phyloP scores from a whole-genome alignment of 2,797 vertebrate species.

The Leontopithecus rosalia region DNA sequence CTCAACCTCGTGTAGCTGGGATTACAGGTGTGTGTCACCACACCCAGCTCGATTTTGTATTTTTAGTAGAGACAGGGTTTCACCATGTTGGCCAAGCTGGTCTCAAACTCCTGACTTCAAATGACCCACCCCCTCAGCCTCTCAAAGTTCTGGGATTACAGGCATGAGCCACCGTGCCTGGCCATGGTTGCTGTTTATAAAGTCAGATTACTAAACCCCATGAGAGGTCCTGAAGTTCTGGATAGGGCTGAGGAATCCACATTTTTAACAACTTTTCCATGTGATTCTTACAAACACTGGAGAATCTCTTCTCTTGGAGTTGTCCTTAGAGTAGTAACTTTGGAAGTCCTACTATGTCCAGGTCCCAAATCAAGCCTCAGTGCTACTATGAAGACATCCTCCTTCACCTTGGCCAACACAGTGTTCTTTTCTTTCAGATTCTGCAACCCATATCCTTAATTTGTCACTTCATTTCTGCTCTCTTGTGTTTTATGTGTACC shows the following conservation, averaged over 20 bases:
- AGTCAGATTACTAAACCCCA: background rate
- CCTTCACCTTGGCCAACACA: background rate
- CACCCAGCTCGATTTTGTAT: background rate
- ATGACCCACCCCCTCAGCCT: background rate
- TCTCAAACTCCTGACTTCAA: background rate
- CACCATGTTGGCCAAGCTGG: background rate
- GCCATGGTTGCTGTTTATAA: background rate
- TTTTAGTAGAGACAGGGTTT: background rate
- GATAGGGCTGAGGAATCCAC: background rate
- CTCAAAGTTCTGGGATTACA: background rate
- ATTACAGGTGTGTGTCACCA: background rate
- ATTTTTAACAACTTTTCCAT: background rate
- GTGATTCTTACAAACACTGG: background rate
- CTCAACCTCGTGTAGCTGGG: background rate
- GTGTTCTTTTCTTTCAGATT: background rate
- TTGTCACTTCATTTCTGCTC: background rate
- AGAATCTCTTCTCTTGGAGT: background rate
- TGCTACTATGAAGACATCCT: background rate
- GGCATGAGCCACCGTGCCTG: rapidly evolving
- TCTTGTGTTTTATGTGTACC: background rate
- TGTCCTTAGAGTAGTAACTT: background rate
- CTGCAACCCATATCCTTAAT: background rate
- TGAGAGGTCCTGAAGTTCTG: background rate
- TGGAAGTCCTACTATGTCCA: background rate
- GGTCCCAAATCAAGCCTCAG: background rate